These are phyloP conservation scores for Nematopogon swammerdamellus DNA, from an alignment of 2,888 invertebrate genomes.

Conservation along the genomic window DNA sequence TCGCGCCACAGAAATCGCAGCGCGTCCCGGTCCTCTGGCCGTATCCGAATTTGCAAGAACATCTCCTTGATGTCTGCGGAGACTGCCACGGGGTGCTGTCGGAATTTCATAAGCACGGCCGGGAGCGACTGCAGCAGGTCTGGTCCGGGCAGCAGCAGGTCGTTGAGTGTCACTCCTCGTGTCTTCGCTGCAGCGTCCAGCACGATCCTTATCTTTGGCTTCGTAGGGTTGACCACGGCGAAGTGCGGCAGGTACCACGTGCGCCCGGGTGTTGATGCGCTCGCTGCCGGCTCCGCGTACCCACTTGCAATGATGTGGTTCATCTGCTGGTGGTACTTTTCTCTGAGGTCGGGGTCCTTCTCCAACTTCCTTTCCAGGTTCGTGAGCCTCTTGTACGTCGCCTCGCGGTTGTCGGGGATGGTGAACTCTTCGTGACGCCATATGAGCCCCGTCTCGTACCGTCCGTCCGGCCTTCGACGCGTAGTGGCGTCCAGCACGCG, in stretches of 20 bases:
- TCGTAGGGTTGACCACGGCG: constrained; percentile 12
- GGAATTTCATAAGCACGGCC: constrained; percentile 17
- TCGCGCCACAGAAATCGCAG: constrained; percentile 13
- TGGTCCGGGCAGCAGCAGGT: constrained; percentile 15
- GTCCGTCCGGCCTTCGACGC: not conserved
- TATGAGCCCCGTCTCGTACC: not conserved
- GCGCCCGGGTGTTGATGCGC: not conserved
- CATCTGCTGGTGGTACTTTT: not conserved
- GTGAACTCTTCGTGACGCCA: not conserved
- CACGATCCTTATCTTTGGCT: constrained; percentile 17
- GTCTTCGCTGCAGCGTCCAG: constrained; percentile 18
- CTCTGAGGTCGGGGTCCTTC: not conserved
- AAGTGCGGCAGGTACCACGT: constrained; percentile 9
- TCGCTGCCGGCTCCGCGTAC: not conserved
- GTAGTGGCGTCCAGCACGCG: not conserved
- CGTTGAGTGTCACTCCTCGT: constrained; percentile 14
- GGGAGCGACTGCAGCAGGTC: constrained; percentile 15
- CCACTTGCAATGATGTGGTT: not conserved
- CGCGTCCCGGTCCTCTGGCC: constrained; percentile 13
- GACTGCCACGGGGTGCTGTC: constrained; percentile 13
- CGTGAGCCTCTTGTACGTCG: not conserved
- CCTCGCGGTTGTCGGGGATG: not conserved
- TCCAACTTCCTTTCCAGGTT: not conserved
- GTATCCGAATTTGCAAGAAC: constrained; percentile 16
- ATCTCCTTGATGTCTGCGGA: constrained; percentile 19